Evolutionary conservation across 2,888 invertebrate genomes (phyloP), one percentile per base, ranked within the genome.

Genomic region (Cetonia aurata): DNA sequence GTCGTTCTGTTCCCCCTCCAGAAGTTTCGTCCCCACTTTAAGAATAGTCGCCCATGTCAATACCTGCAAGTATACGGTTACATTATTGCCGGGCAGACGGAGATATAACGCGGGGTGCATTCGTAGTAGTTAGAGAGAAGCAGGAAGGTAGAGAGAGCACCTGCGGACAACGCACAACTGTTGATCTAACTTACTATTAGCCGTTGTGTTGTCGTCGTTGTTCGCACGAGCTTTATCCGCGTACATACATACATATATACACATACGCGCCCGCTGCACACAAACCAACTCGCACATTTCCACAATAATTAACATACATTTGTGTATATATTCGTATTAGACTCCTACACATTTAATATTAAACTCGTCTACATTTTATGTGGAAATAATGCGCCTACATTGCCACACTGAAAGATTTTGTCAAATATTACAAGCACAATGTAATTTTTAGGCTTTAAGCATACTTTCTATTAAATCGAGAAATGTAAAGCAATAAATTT

Each of bases 1-100:
- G 91, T 89, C 90, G 89, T 88, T 85, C 89, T 44, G 87, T 86
- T 90, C 89, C 87, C 87, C 86, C 87, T 86, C 86, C 87, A 86
- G 85, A 83, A 82, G 84, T 84, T 80, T 82, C 85, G 85, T 85
- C 87, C 86, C 87, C 87, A 87, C 87, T 86, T 84, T 84, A 85
- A 85, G 85, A 84, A 85, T 84, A 83, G 83, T 85, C 83, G 84
- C 84, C 85, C 85, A 85, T 85, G 83, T 85, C 84, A 82, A 83
- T 83, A 84, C 69, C 72, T 72, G 70, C 59, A 73, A 73, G 62
- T 57, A 71, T 46, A 69, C 67, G 67, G 69, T 57, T 48, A 52
- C 53, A 55, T 62, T 62, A 60, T 66, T 44, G 55, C 53, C 19
- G 12, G 12, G 41, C 42, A 59, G 15, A 25, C 57, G 56, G 42